Conservation (phyloP, 2,113 vertebrate genomes). For the Dasyurus viverrinus region DNA sequence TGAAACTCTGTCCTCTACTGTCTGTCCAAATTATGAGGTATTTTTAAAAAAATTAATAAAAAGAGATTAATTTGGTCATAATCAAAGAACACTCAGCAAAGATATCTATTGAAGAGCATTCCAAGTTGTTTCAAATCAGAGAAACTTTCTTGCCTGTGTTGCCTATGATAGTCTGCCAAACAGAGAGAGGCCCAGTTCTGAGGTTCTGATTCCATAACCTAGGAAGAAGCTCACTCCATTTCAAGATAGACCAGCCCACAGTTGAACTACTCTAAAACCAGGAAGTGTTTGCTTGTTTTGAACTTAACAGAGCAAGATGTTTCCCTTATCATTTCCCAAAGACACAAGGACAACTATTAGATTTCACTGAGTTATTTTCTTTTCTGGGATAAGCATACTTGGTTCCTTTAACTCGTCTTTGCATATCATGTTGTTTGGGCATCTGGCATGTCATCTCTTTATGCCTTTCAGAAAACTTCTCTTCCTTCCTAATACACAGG, state of each 20-base stretch:
- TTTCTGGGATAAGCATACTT: not conserved
- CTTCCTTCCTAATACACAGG: not conserved
- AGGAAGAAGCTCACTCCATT: not conserved
- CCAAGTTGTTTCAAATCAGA: not conserved
- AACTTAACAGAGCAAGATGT: not conserved
- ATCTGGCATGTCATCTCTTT: not conserved
- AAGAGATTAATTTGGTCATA: not conserved
- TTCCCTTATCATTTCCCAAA: not conserved
- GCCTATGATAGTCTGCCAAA: not conserved
- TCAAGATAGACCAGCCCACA: not conserved
- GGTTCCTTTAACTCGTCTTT: no score
- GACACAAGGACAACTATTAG: not conserved
- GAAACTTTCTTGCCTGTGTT: not conserved
- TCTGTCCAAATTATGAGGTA: not conserved
- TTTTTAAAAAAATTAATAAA: not conserved
- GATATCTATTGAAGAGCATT: not conserved
- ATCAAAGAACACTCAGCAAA: not conserved
- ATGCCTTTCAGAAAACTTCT: not conserved
- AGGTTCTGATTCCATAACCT: not conserved
- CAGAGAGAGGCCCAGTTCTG: not conserved
- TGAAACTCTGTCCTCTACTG: not conserved
- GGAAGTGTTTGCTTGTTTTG: no score
- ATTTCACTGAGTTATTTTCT: not conserved
- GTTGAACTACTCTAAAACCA: no score
- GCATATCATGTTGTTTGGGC: not conserved